Percentiles rank a stretch among this genome's conserved stretches.
phyloP scores from a whole-genome alignment of 2,113 vertebrate genomes.

The Epinephelus moara region DNA sequence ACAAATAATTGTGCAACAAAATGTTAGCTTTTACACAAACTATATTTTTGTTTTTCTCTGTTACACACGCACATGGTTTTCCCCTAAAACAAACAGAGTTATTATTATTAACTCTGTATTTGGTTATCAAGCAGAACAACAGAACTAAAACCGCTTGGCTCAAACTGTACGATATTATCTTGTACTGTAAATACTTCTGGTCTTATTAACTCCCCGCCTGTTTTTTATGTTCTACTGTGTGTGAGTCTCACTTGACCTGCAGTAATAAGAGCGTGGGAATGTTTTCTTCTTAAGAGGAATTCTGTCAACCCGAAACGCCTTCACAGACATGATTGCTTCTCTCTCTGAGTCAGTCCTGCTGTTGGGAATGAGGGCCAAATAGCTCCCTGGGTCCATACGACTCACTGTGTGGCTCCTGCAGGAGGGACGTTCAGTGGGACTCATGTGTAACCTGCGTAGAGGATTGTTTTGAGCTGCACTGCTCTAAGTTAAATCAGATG shows the following conservation, averaged over 20 bases:
- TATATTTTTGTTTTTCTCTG: background rate
- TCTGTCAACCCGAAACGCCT: conserved; percentile 43
- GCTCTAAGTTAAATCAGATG: background rate
- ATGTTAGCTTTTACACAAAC: background rate
- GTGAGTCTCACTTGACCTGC: conserved; percentile 37
- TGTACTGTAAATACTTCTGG: conserved; percentile 24
- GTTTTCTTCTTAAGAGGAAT: conserved; percentile 53
- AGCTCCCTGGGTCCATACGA: conserved; percentile 1
- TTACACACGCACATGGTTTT: background rate
- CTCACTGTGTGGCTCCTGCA: background rate
- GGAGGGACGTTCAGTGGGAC: background rate
- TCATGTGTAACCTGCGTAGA: conserved; percentile 3
- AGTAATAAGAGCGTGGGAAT: conserved; percentile 48
- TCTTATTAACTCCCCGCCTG: conserved; percentile 21
- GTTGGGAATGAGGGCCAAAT: conserved; percentile 38
- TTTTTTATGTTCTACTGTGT: conserved; percentile 24
- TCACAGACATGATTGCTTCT: conserved; percentile 49
- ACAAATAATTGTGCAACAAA: background rate
- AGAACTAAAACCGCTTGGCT: conserved; percentile 28
- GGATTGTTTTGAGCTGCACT: conserved; percentile 13
- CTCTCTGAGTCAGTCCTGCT: conserved; percentile 41
- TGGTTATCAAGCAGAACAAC: background rate
- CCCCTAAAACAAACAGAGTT: background rate
- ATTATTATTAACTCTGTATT: conserved; percentile 1
- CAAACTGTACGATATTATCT: conserved; percentile 16